Evolutionary conservation across 2,797 vertebrate genomes (phyloP).

Genomic region (Okamejei kenojei): DNA sequence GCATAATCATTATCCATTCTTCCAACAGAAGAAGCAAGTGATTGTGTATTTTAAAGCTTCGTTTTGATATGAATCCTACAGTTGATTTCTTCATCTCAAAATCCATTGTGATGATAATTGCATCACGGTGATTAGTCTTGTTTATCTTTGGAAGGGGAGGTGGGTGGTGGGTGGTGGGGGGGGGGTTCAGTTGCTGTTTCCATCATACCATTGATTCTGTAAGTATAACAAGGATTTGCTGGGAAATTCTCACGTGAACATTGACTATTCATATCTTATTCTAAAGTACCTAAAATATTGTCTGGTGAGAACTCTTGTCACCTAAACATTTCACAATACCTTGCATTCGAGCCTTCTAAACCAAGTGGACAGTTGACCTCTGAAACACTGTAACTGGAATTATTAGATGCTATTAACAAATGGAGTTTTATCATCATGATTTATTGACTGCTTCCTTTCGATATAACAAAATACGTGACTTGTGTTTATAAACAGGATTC

Average conservation of each 20-base stretch:
- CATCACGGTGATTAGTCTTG: no score
- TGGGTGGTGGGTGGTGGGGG: not conserved
- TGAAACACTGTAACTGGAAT: not conserved
- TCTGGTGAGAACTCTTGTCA: not conserved
- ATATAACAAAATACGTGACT: conserved; percentile 17
- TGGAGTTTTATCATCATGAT: not conserved
- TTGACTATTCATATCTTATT: not conserved
- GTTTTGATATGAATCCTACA: not conserved
- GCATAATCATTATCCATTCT: not conserved
- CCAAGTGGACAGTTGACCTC: not conserved
- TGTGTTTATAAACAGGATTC: conserved; percentile 37
- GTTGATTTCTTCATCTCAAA: not conserved
- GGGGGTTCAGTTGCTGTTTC: not conserved
- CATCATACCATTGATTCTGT: not conserved
- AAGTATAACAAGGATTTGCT: not conserved
- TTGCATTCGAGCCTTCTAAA: not conserved
- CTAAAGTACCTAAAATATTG: not conserved
- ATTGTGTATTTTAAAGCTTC: not conserved
- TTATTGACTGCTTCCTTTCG: not conserved
- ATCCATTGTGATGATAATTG: not conserved
- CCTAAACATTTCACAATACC: not conserved
- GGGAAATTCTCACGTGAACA: not conserved
- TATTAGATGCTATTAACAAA: not conserved
- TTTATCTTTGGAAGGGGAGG: not conserved
- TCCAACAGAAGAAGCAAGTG: not conserved